These are phyloP conservation scores for Sinocyclocheilus maitianheensis DNA, from an alignment of 2,113 vertebrate genomes.

Conservation along the genomic window DNA sequence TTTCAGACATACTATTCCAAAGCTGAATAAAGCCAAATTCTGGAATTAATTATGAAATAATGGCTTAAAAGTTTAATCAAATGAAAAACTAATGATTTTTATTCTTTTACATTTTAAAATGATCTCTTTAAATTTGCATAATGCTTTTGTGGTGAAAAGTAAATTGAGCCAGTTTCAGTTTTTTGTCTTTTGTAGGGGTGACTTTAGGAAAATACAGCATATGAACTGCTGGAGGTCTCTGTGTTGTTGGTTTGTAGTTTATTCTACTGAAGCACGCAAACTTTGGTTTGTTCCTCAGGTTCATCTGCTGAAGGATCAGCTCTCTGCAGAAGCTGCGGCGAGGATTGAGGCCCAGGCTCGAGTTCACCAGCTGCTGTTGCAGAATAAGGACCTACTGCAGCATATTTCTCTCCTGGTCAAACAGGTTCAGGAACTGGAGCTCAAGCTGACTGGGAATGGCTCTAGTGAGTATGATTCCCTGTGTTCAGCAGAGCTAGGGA, in stretches of 20 bases:
- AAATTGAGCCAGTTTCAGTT: not conserved
- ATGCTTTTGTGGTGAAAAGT: not conserved
- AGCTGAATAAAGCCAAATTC: not conserved
- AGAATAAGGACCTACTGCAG: conserved; percentile 96
- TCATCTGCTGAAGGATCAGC: conserved; percentile 94
- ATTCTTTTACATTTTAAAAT: not conserved
- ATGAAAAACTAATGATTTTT: not conserved
- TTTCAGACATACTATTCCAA: not conserved
- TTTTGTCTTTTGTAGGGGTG: not conserved
- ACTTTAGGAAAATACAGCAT: not conserved
- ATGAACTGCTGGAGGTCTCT: not conserved
- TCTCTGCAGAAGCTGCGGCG: conserved; percentile 89
- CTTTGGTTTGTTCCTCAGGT: conserved; percentile 75
- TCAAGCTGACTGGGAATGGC: conserved; percentile 82
- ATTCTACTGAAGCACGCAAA: not conserved
- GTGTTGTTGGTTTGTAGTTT: not conserved
- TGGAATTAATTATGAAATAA: not conserved
- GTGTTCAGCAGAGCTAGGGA: not conserved
- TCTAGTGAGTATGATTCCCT: conserved; percentile 79
- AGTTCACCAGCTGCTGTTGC: conserved; percentile 94
- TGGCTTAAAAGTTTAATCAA: not conserved
- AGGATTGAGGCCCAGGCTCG: conserved; percentile 95
- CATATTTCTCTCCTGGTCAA: conserved; percentile 96
- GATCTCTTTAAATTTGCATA: not conserved
- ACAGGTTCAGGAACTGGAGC: conserved; percentile 95